phyloP scores from a whole-genome alignment of 2,113 vertebrate species.

The Perognathus longimembris region DNA sequence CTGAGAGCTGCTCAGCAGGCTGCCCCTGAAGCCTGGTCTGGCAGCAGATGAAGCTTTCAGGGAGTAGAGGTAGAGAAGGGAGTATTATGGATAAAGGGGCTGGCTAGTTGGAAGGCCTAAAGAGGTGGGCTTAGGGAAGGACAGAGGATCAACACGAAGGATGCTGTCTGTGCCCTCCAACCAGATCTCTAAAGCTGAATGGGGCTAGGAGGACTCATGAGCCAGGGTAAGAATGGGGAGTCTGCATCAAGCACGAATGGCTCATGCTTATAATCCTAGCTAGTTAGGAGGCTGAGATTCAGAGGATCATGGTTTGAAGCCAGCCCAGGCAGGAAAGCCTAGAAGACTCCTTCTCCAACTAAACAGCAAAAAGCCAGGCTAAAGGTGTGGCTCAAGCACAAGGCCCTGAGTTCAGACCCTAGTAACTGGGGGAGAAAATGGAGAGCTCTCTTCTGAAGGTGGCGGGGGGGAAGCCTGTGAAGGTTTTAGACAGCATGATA shows the following conservation, averaged over 20 bases:
- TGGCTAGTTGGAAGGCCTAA: not conserved
- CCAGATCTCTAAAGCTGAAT: too few species aligned
- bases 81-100: not conserved
- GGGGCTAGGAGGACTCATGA: not conserved
- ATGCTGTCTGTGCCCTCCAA: not conserved
- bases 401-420: too few species aligned
- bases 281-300: too few species aligned
- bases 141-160: not conserved
- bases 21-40: not conserved
- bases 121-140: not conserved
- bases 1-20: not conserved
- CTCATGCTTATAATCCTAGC: too few species aligned
- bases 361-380: too few species aligned
- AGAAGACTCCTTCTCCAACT: too few species aligned
- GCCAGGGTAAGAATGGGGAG: not conserved
- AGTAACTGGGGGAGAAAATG: too few species aligned
- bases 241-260: too few species aligned
- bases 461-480: not conserved
- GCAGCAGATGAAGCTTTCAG: not conserved
- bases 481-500: not conserved
- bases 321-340: too few species aligned
- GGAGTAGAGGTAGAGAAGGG: not conserved
- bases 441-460: not conserved
- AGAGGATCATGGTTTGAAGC: too few species aligned
- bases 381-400: too few species aligned